These are phyloP conservation scores for Enteromius mattozi DNA, from an alignment of 2,797 vertebrate species.

Conservation along the genomic window DNA sequence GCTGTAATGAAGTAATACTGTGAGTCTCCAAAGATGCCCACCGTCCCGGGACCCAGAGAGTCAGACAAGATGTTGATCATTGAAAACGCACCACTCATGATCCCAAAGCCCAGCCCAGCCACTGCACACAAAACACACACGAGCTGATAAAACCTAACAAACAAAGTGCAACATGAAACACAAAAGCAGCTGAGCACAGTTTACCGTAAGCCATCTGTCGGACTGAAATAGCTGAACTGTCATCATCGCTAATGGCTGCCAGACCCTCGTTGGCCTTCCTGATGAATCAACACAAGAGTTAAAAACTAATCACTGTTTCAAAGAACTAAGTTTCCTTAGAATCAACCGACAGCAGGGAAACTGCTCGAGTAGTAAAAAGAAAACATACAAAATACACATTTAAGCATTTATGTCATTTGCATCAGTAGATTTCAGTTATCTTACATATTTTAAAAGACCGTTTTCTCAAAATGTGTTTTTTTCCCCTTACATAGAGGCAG, in stretches of 20 bases:
- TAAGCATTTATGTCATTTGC: neutral
- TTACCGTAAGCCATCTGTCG: constrained; percentile 73
- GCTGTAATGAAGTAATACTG: constrained; percentile 72
- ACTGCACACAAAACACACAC: constrained; percentile 51
- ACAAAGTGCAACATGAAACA: neutral
- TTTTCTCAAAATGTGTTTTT: neutral
- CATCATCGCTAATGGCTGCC: constrained; percentile 68
- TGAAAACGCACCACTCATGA: constrained; percentile 71
- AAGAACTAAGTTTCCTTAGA: neutral
- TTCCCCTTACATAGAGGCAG: neutral
- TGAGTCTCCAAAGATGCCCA: constrained; percentile 70
- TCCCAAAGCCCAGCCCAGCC: constrained; percentile 70
- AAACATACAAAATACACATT: neutral
- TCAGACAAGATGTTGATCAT: constrained; percentile 72
- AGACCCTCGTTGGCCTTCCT: constrained; percentile 71
- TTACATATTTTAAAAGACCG: neutral
- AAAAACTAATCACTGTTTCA: accelerated
- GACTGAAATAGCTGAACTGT: constrained; percentile 65
- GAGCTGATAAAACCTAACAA: neutral
- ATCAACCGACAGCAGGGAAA: neutral
- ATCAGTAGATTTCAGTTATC: neutral
- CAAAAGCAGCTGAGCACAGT: neutral
- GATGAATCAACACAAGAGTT: neutral
- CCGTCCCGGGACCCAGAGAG: constrained; percentile 67
- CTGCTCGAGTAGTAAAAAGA: neutral